Base-by-base conservation (phyloP, 2,888 invertebrate species). In the Pteria penguin region DNA sequence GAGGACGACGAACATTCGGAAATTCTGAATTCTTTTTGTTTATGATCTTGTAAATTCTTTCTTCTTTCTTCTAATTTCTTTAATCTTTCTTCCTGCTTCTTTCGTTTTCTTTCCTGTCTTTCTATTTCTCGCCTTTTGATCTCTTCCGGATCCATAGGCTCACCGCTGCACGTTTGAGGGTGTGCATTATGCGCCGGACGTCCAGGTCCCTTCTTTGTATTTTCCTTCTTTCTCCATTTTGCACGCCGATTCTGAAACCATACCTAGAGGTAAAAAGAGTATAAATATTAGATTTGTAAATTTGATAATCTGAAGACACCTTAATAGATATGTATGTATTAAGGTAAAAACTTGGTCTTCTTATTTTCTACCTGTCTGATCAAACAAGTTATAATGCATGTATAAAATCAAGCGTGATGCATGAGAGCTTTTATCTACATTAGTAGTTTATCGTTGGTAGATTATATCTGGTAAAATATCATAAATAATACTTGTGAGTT, bases 241-340 rank as follows among this genome's bases (percentile, higher is more conserved):
- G 99, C 99, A 79, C 99, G 94, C 45, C 99, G 95, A 93, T 99
- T 99, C 94, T 99, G 99, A 94, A 99, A 99, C 99, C 99, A 99
- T 81, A 99, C 99, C 98, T 99, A 95, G 24, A 89, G 86, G 22
- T 93, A 93, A 85, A 62, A 74, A 3, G 54, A 31, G 14, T 26
- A 58, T 58, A 4, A 58, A 24, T 24, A 8, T 14, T 24, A 26
- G 24, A 24, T 58, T 14, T 58, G 58, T 24, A 24, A 24, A 58
- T 22, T 4, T 58, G 22, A 26, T 45, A 8, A 45, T 18, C 8
- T 45, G 18, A 45, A 45, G 45, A 45, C 18, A 18, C 8, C 8
- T 18, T 45, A 14, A 45, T 45, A 18, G 8, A 45, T 45, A 45
- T 45, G 45, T 45, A 8, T 45, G 8, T 45, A 45, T 45, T 45